Percentiles rank a stretch among this genome's conserved stretches.
phyloP scores from a whole-genome alignment of 2,113 vertebrate species.

The Mystacornis crossleyi region DNA sequence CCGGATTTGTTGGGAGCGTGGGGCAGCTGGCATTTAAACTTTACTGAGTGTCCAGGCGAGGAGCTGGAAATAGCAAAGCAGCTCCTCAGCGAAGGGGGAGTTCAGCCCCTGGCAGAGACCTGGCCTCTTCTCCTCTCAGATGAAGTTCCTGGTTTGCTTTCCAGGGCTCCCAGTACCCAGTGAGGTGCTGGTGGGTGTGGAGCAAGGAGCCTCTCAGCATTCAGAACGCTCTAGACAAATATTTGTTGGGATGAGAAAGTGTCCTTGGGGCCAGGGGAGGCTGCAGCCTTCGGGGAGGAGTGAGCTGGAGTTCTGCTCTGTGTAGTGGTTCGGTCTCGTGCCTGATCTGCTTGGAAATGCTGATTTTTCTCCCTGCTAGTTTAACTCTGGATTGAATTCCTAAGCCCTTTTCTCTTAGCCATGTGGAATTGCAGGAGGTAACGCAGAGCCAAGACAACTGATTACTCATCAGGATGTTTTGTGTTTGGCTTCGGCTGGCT shows the following conservation, averaged over 20 bases:
- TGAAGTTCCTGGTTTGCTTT: not conserved
- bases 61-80: slow-evolving; percentile 27
- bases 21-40: slow-evolving; percentile 26
- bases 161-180: not conserved
- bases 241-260: not conserved
- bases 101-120: not conserved
- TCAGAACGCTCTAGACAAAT: fast-evolving
- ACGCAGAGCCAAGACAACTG: not conserved
- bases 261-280: not conserved
- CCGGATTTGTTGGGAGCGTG: not conserved
- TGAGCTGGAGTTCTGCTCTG: not conserved
- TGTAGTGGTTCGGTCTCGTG: fast-evolving
- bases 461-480: not conserved
- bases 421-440: not conserved
- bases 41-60: not conserved
- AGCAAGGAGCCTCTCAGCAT: not conserved
- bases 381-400: not conserved
- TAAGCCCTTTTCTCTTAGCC: not conserved
- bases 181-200: not conserved
- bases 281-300: not conserved
- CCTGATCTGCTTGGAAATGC: not conserved
- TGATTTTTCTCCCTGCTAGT: not conserved
- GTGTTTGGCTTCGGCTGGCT: not conserved
- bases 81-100: not conserved
- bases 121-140: not conserved